These are phyloP conservation scores for Dioctria linearis DNA, from an alignment of 2,888 invertebrate species.

Conservation along the genomic window DNA sequence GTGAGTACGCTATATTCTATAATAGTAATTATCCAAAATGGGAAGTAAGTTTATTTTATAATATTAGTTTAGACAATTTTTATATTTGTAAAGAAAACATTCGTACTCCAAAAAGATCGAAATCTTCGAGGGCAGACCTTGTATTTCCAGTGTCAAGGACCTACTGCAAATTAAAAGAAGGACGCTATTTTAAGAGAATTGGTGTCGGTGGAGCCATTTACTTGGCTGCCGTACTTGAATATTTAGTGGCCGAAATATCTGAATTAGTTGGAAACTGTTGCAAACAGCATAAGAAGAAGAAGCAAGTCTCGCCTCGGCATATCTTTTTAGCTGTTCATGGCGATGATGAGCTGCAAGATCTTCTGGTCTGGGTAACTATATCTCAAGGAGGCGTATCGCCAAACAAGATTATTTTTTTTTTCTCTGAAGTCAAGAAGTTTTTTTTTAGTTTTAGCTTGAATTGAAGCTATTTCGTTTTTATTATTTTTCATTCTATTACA, in stretches of 20 bases:
- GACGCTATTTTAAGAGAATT: slow-evolving; percentile 76
- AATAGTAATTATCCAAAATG: too few species aligned
- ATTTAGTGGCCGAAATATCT: slow-evolving; percentile 78
- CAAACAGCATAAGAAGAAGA: slow-evolving; percentile 78
- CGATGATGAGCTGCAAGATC: slow-evolving; percentile 84
- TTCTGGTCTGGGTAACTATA: slow-evolving; percentile 50
- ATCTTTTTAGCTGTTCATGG: slow-evolving; percentile 85
- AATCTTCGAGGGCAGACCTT: slow-evolving; percentile 72
- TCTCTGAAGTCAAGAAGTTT: too few species aligned
- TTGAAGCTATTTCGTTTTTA: too few species aligned
- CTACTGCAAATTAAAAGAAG: slow-evolving; percentile 75
- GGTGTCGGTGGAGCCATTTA: slow-evolving; percentile 74
- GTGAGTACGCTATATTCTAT: too few species aligned
- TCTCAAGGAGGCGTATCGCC: slow-evolving; percentile 88
- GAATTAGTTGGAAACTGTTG: slow-evolving; percentile 79
- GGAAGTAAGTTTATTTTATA: too few species aligned
- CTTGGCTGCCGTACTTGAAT: slow-evolving; percentile 76
- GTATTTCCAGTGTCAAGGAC: slow-evolving; percentile 77
- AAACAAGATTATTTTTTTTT: slow-evolving; percentile 66
- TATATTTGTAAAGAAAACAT: too few species aligned
- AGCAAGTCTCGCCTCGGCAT: slow-evolving; percentile 84
- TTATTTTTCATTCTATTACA: too few species aligned
- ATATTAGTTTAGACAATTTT: too few species aligned
- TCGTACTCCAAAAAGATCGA: too few species aligned
- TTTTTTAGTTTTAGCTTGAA: too few species aligned